A percentile compares a stretch with the other conserved stretches of the same genome.
Conservation (phyloP, 2,113 vertebrate genomes). For the Papio anubis region DNA sequence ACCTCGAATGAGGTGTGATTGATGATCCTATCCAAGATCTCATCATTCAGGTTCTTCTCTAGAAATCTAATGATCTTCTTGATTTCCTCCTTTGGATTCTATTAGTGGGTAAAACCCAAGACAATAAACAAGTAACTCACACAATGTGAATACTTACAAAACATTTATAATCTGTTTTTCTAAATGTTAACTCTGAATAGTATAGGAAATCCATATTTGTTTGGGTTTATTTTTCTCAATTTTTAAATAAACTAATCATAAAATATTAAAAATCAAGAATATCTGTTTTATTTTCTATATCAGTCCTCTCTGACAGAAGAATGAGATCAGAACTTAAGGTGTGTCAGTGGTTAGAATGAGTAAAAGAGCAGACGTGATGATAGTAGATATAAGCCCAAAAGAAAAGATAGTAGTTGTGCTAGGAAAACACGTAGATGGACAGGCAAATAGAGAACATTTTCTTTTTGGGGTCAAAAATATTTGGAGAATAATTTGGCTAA, state of each 20-base stretch:
- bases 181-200: neutral
- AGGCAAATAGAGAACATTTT: neutral
- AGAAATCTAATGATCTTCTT: constrained; percentile 80
- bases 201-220: neutral
- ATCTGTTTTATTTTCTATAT: neutral
- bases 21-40: constrained; percentile 61
- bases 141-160: neutral
- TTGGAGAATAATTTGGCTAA: neutral
- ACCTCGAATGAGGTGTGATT: constrained; percentile 79
- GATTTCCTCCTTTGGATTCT: constrained; percentile 82
- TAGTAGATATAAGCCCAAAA: neutral
- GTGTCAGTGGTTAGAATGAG: neutral
- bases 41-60: constrained; percentile 67
- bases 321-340: neutral
- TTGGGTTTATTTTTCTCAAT: neutral
- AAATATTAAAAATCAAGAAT: neutral
- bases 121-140: neutral
- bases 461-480: neutral
- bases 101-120: neutral
- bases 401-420: neutral
- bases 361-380: neutral
- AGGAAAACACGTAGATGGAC: neutral
- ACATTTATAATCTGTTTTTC: neutral
- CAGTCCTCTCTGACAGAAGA: neutral
- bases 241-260: neutral